Evolutionary conservation across 2,888 invertebrate genomes (phyloP).

Genomic region (Meiosimyza platycephala): DNA sequence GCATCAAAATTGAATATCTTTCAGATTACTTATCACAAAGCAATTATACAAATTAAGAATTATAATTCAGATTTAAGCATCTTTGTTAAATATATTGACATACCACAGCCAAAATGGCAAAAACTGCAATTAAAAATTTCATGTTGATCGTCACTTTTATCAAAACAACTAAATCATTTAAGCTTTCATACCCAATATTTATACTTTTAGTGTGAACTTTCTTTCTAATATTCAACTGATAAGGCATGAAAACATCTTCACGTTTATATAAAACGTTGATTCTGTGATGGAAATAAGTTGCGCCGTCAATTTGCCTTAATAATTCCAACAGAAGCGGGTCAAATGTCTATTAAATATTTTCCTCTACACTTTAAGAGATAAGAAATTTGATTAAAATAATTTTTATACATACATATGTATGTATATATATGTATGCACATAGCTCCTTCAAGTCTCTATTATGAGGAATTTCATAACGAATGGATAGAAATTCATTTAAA

Average conservation of each 20-base stretch:
- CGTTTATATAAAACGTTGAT: no score
- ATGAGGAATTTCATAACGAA: no score
- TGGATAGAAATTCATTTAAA: no score
- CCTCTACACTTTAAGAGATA: not conserved
- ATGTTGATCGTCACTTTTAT: slow-evolving; percentile 33
- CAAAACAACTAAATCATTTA: slow-evolving; percentile 17
- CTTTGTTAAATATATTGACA: slow-evolving; percentile 16
- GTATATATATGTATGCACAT: no score
- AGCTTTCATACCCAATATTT: slow-evolving; percentile 17
- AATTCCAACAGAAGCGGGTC: not conserved
- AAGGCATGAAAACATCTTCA: no score
- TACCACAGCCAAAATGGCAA: slow-evolving; percentile 45
- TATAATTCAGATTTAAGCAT: no score
- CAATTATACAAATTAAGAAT: not conserved
- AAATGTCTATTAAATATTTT: not conserved
- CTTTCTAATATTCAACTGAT: no score
- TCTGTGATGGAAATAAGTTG: no score
- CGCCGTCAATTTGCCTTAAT: no score
- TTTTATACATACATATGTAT: not conserved
- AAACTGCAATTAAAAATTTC: slow-evolving; percentile 45
- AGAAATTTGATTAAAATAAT: not conserved
- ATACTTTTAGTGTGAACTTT: slow-evolving; percentile 13
- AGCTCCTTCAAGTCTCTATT: no score
- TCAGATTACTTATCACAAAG: no score
- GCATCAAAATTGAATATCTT: not conserved